These are phyloP conservation scores for Berghia stephanieae DNA, from an alignment of 1,140 invertebrate species.

Conservation along the genomic window DNA sequence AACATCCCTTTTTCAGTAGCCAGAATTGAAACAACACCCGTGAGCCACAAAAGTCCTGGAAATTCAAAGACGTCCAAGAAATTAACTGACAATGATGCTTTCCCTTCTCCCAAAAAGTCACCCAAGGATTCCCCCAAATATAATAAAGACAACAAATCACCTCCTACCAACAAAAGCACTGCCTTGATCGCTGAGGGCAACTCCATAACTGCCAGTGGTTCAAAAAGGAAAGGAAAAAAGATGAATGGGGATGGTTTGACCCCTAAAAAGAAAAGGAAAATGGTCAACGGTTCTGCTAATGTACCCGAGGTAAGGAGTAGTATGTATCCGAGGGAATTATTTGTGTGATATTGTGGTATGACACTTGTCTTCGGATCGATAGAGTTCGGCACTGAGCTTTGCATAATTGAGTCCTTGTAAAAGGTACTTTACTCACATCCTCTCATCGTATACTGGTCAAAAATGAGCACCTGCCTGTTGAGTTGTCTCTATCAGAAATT, in stretches of 20 bases:
- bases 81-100: not conserved
- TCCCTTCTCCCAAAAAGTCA: not conserved
- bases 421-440: too few species aligned
- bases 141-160: too few species aligned
- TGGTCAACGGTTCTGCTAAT: not conserved
- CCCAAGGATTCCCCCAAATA: not conserved
- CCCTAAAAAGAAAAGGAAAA: conserved; percentile 11
- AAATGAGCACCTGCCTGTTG: too few species aligned
- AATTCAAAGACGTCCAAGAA: not conserved
- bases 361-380: too few species aligned
- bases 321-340: too few species aligned
- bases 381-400: too few species aligned
- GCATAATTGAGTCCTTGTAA: too few species aligned
- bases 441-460: too few species aligned
- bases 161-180: conserved; percentile 4
- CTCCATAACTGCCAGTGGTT: not conserved
- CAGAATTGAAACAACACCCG: conserved; percentile 20
- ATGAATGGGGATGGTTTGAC: not conserved
- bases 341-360: too few species aligned
- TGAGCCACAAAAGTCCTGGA: conserved; percentile 17
- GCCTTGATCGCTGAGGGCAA: not conserved
- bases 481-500: too few species aligned
- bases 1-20: too few species aligned
- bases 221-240: not conserved
- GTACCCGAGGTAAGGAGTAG: not conserved